These are phyloP conservation scores for Ceratotherium simum DNA, from an alignment of 2,113 vertebrate genomes.

Conservation along the genomic window DNA sequence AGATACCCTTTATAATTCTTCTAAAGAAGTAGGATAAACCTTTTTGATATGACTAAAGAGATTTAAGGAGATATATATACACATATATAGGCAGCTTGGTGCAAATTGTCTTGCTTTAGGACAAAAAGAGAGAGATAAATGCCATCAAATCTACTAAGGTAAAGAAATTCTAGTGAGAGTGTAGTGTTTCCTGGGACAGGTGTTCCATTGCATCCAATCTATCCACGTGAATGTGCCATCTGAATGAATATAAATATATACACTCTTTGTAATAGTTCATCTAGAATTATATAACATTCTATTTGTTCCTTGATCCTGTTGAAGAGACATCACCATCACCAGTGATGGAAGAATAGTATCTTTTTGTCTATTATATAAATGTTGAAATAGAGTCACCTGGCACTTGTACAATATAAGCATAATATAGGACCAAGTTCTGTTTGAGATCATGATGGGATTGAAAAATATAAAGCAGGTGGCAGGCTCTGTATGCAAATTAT, in stretches of 20 bases:
- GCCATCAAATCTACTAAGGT: neutral
- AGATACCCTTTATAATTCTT: neutral
- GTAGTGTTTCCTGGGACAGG: neutral
- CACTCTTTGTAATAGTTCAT: neutral
- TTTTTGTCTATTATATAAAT: constrained; percentile 28
- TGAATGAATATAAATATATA: neutral
- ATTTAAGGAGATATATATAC: neutral
- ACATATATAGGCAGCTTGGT: neutral
- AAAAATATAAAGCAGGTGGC: neutral
- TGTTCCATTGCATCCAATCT: neutral
- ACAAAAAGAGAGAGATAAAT: neutral
- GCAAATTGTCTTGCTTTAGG: neutral
- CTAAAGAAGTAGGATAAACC: neutral
- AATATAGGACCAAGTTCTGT: neutral
- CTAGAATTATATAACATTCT: neutral
- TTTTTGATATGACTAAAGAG: neutral
- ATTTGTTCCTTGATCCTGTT: neutral
- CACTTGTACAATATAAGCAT: neutral
- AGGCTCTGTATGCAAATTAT: neutral
- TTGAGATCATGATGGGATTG: neutral
- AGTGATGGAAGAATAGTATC: neutral
- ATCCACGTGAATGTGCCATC: neutral
- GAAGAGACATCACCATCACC: neutral
- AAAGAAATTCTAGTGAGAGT: neutral
- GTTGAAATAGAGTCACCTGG: constrained; percentile 7